phyloP scores from a whole-genome alignment of 2,113 vertebrate species.

The Haliaeetus leucogaster region DNA sequence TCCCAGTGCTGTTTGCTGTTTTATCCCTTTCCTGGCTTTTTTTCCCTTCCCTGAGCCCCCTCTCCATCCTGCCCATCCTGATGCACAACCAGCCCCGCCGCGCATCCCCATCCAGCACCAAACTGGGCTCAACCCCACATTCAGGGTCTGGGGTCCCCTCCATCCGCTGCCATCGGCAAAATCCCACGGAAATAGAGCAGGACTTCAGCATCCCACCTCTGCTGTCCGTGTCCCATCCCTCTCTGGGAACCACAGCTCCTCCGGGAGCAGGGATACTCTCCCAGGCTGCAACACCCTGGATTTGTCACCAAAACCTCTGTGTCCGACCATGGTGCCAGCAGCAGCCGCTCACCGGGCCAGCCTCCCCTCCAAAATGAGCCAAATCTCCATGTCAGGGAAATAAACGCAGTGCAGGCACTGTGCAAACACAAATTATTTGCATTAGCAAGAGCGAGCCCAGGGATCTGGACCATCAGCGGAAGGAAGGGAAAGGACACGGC shows the following conservation, averaged over 20 bases:
- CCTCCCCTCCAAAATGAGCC: background rate
- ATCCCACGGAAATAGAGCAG: background rate
- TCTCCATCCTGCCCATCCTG: background rate
- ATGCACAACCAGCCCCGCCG: background rate
- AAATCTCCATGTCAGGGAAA: background rate
- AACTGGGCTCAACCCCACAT: background rate
- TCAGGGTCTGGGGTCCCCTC: rapidly evolving
- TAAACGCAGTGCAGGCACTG: background rate
- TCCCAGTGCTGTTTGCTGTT: background rate
- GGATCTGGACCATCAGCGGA: no score
- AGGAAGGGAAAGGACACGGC: background rate
- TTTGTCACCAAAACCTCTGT: background rate
- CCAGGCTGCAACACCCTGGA: background rate
- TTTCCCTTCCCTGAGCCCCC: background rate
- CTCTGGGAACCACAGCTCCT: background rate
- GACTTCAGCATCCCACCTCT: background rate
- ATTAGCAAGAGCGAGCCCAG: no score
- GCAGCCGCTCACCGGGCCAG: background rate
- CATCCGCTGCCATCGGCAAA: background rate
- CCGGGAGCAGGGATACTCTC: background rate
- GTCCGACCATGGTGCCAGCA: background rate
- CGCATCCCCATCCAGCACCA: background rate
- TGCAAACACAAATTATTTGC: background rate
- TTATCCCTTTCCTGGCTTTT: background rate
- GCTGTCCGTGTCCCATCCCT: background rate